Percentiles rank a stretch among this genome's conserved stretches.
These are phyloP conservation scores for Diachrysia chrysitis DNA, from an alignment of 2,888 invertebrate genomes.

Conservation along the genomic window DNA sequence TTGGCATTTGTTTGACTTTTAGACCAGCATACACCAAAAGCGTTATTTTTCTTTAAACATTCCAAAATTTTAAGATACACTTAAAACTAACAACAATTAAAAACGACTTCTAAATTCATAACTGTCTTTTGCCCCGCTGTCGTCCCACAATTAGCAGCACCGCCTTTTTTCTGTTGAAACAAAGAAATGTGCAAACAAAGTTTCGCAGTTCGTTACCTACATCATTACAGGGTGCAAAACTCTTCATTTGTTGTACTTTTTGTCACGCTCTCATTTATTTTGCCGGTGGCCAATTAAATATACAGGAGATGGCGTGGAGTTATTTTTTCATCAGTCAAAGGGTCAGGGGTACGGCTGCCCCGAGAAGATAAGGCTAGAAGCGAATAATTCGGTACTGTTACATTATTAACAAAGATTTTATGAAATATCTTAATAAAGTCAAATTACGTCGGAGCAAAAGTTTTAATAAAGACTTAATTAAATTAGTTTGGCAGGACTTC, in stretches of 20 bases:
- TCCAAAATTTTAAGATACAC: conserved; percentile 7
- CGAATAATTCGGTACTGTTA: conserved; percentile 39
- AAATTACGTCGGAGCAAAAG: conserved; percentile 46
- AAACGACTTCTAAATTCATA: conserved; percentile 30
- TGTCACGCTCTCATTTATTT: conserved; percentile 51
- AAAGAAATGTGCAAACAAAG: conserved; percentile 54
- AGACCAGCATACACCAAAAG: background rate
- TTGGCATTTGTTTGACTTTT: background rate
- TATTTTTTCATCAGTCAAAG: conserved; percentile 57
- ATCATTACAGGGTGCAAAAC: conserved; percentile 56
- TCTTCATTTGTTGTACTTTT: conserved; percentile 54
- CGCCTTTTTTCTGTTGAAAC: conserved; percentile 39
- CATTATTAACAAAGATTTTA: conserved; percentile 48
- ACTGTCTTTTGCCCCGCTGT: conserved; percentile 19
- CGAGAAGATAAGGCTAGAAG: conserved; percentile 39
- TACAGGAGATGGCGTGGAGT: conserved; percentile 42
- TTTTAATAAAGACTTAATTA: conserved; percentile 60
- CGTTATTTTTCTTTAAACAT: background rate
- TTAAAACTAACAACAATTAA: conserved; percentile 24
- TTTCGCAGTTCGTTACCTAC: conserved; percentile 49
- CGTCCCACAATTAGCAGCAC: conserved; percentile 44
- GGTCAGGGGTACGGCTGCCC: conserved; percentile 34
- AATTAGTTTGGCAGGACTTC: conserved; percentile 31
- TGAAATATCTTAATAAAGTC: conserved; percentile 53
- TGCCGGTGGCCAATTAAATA: conserved; percentile 53